Percentiles rank a stretch among this genome's conserved stretches.
These are phyloP conservation scores for Tubiluchus corallicola DNA, from an alignment of 2,888 invertebrate genomes.

Conservation along the genomic window DNA sequence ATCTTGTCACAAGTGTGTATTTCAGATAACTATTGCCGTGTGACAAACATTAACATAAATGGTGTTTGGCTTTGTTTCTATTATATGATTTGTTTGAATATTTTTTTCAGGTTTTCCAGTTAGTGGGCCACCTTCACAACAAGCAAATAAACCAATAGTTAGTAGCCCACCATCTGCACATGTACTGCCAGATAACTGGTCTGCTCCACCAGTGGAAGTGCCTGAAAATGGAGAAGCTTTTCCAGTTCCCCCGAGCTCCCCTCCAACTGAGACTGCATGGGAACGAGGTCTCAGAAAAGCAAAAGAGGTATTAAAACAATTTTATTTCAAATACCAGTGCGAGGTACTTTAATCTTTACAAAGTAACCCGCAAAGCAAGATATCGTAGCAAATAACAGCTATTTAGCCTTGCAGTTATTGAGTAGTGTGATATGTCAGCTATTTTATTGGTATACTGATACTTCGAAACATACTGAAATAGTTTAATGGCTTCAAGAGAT, in stretches of 20 bases:
- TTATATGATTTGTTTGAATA: too few species aligned
- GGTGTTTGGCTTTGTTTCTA: too few species aligned
- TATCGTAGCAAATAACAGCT: not conserved
- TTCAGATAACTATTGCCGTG: too few species aligned
- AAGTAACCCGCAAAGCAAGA: not conserved
- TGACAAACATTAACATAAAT: too few species aligned
- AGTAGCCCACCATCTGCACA: slow-evolving; percentile 9
- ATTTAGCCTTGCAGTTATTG: not conserved
- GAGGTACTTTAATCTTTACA: not conserved
- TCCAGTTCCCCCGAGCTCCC: slow-evolving; percentile 23
- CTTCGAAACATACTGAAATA: too few species aligned
- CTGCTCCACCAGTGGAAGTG: slow-evolving; percentile 16
- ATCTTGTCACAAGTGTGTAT: too few species aligned
- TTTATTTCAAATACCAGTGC: too few species aligned
- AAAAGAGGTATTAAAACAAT: slow-evolving; percentile 50
- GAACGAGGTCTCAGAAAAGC: slow-evolving; percentile 83
- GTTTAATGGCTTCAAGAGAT: too few species aligned
- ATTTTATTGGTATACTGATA: too few species aligned
- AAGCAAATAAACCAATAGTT: too few species aligned
- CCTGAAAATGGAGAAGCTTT: not conserved
- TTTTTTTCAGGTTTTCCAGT: too few species aligned
- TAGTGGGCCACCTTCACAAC: too few species aligned
- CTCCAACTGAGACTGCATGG: slow-evolving; percentile 82
- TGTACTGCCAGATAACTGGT: slow-evolving; percentile 17
- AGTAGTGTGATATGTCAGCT: slow-evolving; percentile 8